These are phyloP conservation scores for Sinohyriopsis cumingii DNA, from an alignment of 2,888 invertebrate genomes.

Conservation along the genomic window DNA sequence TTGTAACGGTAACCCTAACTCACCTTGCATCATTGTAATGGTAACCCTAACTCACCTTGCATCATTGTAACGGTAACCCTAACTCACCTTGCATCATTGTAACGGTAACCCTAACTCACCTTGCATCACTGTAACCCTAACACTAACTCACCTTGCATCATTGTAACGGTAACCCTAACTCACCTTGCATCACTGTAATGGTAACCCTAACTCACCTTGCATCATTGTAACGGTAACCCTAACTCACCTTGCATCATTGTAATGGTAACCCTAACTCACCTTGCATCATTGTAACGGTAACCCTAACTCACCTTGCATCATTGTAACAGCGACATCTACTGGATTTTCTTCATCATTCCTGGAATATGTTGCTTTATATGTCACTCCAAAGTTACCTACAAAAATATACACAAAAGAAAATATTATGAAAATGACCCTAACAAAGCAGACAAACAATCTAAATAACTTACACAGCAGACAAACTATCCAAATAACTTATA, in stretches of 20 bases:
- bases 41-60: no score
- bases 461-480: no score
- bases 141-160: conserved; percentile 67
- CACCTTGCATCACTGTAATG: conserved; percentile 68
- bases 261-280: no score
- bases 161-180: no score
- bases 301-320: conserved; percentile 58
- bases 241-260: conserved; percentile 68
- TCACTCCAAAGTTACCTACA: conserved; percentile 61
- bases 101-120: no score
- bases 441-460: no score
- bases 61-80: conserved; percentile 67
- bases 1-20: no score
- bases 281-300: conserved; percentile 61
- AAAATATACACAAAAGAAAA: background rate
- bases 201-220: no score
- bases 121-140: conserved; percentile 67
- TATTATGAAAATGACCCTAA: no score
- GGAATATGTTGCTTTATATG: conserved; percentile 57
- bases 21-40: conserved; percentile 68
- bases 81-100: conserved; percentile 68
- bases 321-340: conserved; percentile 63
- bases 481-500: no score
- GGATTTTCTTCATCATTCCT: conserved; percentile 52
- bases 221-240: conserved; percentile 67